phyloP scores from a whole-genome alignment of 2,113 vertebrate genomes.

The Coracopsis vasa region DNA sequence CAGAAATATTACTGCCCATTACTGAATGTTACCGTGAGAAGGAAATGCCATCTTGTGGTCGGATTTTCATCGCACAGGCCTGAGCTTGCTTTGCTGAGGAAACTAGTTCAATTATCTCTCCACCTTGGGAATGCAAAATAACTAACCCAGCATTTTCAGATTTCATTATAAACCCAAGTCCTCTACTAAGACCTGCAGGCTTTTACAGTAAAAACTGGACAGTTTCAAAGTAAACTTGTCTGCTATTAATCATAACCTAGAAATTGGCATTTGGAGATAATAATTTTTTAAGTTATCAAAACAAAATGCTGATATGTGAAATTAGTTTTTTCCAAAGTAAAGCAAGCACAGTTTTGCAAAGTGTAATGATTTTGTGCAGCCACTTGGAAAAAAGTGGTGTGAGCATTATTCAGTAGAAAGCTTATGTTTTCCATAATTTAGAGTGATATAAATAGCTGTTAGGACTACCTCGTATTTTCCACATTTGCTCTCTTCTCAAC shows the following conservation, averaged over 20 bases:
- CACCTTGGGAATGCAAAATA: background rate
- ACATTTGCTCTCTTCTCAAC: background rate
- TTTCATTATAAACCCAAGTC: background rate
- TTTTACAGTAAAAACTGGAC: background rate
- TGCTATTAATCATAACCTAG: background rate
- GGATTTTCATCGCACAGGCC: background rate
- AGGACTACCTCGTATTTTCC: background rate
- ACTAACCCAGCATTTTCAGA: background rate
- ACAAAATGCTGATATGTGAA: background rate
- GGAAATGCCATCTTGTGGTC: conserved; percentile 64
- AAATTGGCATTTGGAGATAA: background rate
- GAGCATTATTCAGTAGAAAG: background rate
- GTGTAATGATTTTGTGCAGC: conserved; percentile 19
- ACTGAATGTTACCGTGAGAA: background rate
- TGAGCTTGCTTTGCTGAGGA: background rate
- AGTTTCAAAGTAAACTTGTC: background rate
- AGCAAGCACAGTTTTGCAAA: background rate
- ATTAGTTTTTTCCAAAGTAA: background rate
- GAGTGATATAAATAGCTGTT: background rate
- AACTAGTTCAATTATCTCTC: background rate
- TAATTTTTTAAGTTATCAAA: background rate
- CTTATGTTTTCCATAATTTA: background rate
- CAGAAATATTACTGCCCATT: background rate
- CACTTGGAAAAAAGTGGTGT: background rate
- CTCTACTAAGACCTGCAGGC: background rate